A percentile compares a stretch with the other conserved stretches of the same genome.
These are phyloP conservation scores for Chaetodon trifasciatus DNA, from an alignment of 2,797 vertebrate species.

Conservation along the genomic window DNA sequence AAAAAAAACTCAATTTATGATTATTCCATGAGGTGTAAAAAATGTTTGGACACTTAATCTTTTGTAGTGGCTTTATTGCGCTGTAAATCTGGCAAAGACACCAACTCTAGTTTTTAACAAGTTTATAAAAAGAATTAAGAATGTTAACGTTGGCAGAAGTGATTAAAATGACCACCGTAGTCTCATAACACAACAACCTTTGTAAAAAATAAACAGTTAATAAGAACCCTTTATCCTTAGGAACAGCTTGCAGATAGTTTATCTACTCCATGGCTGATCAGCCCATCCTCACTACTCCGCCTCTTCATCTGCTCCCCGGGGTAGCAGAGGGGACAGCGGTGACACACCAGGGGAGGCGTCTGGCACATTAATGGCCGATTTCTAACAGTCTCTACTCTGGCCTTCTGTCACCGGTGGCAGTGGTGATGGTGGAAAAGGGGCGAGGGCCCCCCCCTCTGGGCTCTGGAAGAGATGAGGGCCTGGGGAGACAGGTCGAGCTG, in stretches of 20 bases:
- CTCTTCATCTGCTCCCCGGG: conserved; percentile 45
- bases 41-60: conserved; percentile 27
- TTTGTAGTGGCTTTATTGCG: conserved; percentile 12
- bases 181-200: background rate
- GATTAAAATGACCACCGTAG: background rate
- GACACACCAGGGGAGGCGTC: conserved; percentile 53
- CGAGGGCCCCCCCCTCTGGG: conserved; percentile 30
- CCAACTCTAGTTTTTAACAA: background rate
- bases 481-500: conserved; percentile 68
- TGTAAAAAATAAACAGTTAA: conserved; percentile 6
- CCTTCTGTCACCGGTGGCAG: conserved; percentile 73
- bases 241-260: conserved; percentile 51
- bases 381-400: conserved; percentile 60
- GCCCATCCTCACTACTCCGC: conserved; percentile 31
- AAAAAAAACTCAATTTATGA: conserved; percentile 42
- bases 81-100: conserved; percentile 13
- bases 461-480: conserved; percentile 60
- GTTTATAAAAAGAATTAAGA: background rate
- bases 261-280: conserved; percentile 33
- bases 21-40: conserved; percentile 37
- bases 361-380: conserved; percentile 71
- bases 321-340: conserved; percentile 47
- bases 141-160: background rate
- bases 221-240: conserved; percentile 19
- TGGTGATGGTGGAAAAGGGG: conserved; percentile 46